phyloP scores from a whole-genome alignment of 2,888 invertebrate species.

The Strigamia maritima region DNA sequence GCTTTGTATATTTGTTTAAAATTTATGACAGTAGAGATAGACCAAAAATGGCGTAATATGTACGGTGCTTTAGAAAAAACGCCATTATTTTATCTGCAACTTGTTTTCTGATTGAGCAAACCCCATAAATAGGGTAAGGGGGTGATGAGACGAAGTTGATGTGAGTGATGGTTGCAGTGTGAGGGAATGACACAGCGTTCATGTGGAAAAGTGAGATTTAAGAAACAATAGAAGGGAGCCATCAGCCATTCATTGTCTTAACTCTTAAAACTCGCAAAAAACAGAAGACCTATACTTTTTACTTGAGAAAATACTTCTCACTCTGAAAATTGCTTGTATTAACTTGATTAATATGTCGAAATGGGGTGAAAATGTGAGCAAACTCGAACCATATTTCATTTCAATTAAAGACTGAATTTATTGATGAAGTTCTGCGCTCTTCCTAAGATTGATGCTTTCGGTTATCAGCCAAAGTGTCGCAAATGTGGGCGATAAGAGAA shows the following conservation, averaged over 20 bases:
- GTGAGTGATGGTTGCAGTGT: neutral
- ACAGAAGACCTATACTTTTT: neutral
- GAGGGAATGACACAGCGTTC: neutral
- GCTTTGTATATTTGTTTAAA: neutral
- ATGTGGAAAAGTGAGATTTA: conserved; percentile 2
- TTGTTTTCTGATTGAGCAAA: conserved; percentile 10
- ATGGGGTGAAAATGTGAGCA: neutral
- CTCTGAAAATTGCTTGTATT: too few species aligned
- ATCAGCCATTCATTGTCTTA: neutral
- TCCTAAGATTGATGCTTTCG: neutral
- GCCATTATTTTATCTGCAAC: neutral
- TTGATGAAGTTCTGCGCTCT: conserved; percentile 4
- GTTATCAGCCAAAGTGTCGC: conserved; percentile 1
- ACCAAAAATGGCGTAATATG: neutral
- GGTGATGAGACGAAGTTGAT: neutral
- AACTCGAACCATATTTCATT: neutral
- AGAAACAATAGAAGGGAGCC: neutral
- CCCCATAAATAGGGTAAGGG: neutral
- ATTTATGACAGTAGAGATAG: neutral
- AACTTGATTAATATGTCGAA: neutral
- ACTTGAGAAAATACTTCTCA: too few species aligned
- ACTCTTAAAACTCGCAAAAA: neutral
- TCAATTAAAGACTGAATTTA: neutral
- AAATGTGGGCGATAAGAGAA: neutral
- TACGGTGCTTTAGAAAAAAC: neutral